phyloP scores from a whole-genome alignment of 2,888 invertebrate species.

The Oxystoma pomonae region DNA sequence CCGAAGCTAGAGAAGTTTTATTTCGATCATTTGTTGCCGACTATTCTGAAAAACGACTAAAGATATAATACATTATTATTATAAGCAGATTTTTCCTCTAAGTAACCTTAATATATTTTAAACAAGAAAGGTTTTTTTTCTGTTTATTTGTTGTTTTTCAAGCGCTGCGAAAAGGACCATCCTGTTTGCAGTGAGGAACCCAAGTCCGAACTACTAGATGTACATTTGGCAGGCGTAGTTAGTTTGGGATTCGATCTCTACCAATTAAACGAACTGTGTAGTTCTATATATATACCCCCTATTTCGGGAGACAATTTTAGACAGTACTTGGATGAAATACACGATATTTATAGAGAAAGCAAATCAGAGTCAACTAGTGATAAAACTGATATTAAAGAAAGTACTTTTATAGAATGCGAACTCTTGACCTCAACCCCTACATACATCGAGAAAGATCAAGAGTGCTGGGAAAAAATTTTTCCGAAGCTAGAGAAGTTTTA shows the following conservation, averaged over 20 bases:
- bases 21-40: constrained; percentile 30
- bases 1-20: constrained; percentile 33
- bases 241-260: constrained; percentile 30
- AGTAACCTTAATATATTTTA: too few relatives aligned
- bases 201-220: constrained; percentile 28
- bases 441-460: constrained; percentile 27
- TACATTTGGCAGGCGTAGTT: constrained; percentile 31
- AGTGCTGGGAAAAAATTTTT: constrained; percentile 31
- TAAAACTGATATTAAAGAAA: constrained; percentile 9
- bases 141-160: constrained; percentile 27
- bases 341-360: constrained; percentile 28
- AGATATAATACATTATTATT: too few relatives aligned
- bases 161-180: constrained; percentile 26
- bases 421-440: constrained; percentile 20
- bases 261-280: constrained; percentile 31
- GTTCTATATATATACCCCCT: constrained; percentile 28
- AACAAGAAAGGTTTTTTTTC: constrained; percentile 31
- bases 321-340: constrained; percentile 28
- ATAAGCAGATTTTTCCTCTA: too few relatives aligned
- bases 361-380: background rate
- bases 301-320: constrained; percentile 27
- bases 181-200: constrained; percentile 32
- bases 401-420: constrained; percentile 11
- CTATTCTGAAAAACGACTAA: constrained; percentile 23
- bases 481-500: constrained; percentile 33